A percentile compares a stretch with the other conserved stretches of the same genome.
phyloP scores from a whole-genome alignment of 64 coral and sea anemone species.

The Montipora foliosa region DNA sequence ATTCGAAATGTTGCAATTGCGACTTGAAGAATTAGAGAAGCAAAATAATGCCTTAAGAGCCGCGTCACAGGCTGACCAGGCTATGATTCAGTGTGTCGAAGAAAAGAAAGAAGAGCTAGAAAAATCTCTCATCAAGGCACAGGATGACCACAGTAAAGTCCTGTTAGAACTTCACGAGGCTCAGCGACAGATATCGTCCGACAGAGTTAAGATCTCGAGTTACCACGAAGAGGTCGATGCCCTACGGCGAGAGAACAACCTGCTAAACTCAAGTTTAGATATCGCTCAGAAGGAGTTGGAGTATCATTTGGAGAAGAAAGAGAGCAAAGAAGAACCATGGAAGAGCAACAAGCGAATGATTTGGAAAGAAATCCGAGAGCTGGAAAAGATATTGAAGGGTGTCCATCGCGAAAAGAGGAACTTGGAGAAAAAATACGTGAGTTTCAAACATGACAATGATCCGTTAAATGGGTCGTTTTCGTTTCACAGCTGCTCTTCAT shows the following conservation, averaged over 20 bases:
- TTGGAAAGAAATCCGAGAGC: conserved; percentile 90
- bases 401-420: conserved; percentile 89
- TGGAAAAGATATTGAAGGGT: conserved; percentile 90
- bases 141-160: conserved; percentile 65
- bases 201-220: conserved; percentile 77
- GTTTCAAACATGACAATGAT: conserved; percentile 75
- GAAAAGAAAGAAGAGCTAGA: conserved; percentile 83
- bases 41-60: conserved; percentile 73
- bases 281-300: conserved; percentile 82
- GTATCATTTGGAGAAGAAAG: conserved; percentile 65
- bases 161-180: conserved; percentile 81
- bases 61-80: conserved; percentile 80
- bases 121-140: conserved; percentile 65
- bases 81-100: conserved; percentile 73
- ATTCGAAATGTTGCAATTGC: conserved; percentile 62
- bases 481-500: conserved; percentile 51
- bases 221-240: conserved; percentile 91
- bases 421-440: conserved; percentile 91
- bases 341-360: conserved; percentile 86
- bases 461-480: conserved; percentile 54
- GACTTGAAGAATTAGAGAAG: conserved; percentile 77
- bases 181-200: conserved; percentile 77
- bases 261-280: conserved; percentile 83
- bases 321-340: conserved; percentile 47
- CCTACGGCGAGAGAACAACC: conserved; percentile 71